Percentiles rank a stretch among this genome's conserved stretches.
phyloP scores from a whole-genome alignment of 92 coral and sea anemone genomes.

The Paragorgia papillata region DNA sequence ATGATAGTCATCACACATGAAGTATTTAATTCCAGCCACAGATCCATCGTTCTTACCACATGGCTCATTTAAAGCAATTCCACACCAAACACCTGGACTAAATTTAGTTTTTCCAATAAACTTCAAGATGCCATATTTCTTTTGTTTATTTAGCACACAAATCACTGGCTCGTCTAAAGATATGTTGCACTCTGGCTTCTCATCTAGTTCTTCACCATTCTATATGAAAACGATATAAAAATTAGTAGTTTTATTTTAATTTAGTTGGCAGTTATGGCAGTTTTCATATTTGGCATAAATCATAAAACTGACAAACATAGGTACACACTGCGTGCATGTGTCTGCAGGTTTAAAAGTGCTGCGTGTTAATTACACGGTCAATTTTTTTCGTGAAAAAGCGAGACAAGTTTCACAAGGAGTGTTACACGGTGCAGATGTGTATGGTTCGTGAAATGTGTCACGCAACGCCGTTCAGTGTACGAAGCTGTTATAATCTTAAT shows the following conservation, averaged over 20 bases:
- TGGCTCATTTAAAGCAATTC: constrained; percentile 76
- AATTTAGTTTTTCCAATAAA: constrained; percentile 85
- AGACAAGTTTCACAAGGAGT: too few species aligned
- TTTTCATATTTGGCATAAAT: too few species aligned
- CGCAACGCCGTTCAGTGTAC: too few species aligned
- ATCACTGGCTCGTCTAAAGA: constrained; percentile 73
- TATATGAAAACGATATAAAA: neutral
- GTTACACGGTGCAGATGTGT: too few species aligned
- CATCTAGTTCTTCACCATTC: constrained; percentile 15
- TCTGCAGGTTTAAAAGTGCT: too few species aligned
- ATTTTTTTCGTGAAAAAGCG: too few species aligned
- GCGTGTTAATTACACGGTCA: too few species aligned
- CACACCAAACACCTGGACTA: constrained; percentile 94
- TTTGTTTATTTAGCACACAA: constrained; percentile 78
- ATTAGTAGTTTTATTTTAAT: too few species aligned
- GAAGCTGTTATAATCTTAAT: too few species aligned
- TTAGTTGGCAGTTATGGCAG: neutral
- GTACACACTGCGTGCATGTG: too few species aligned
- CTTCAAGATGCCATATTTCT: constrained; percentile 71
- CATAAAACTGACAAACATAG: too few species aligned
- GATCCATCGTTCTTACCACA: constrained; percentile 97
- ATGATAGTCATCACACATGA: constrained; percentile 73
- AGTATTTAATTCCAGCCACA: constrained; percentile 86
- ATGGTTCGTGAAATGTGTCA: too few species aligned
- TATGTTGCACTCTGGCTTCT: neutral